Conservation (phyloP, 1,140 invertebrate genomes). For the Heliconius himera region DNA sequence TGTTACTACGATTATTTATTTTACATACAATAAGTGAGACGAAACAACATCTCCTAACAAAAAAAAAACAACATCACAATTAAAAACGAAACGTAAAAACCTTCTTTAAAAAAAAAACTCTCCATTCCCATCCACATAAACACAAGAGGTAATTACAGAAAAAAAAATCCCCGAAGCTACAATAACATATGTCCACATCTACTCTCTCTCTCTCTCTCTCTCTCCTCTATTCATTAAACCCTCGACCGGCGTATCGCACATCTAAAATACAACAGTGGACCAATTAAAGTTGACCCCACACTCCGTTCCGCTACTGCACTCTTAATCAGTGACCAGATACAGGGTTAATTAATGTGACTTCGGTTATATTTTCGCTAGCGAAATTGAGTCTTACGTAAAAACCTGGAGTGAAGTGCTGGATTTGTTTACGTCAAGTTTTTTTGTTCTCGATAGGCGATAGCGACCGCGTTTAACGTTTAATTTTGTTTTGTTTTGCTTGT, state of each 20-base stretch:
- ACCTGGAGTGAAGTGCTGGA: not conserved
- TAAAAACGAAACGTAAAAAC: not conserved
- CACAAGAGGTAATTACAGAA: conserved; percentile 52
- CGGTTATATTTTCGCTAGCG: conserved; percentile 63
- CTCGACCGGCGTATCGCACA: conserved; percentile 62
- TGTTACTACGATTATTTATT: too few relatives aligned
- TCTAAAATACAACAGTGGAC: conserved; percentile 68
- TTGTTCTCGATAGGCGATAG: not conserved
- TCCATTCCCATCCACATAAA: not conserved
- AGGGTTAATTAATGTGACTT: conserved; percentile 74
- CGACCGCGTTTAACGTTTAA: not conserved
- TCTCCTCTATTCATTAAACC: conserved; percentile 77
- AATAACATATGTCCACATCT: conserved; percentile 70
- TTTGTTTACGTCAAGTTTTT: not conserved
- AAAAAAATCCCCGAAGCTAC: conserved; percentile 55
- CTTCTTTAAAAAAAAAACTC: not conserved
- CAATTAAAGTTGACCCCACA: conserved; percentile 75
- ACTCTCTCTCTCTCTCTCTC: too few relatives aligned
- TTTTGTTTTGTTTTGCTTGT: not conserved
- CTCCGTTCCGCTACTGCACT: conserved; percentile 69
- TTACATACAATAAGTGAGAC: too few relatives aligned
- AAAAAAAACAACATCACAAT: too few relatives aligned
- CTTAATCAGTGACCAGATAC: conserved; percentile 75
- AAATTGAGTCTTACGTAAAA: conserved; percentile 43
- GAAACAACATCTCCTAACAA: too few relatives aligned